A percentile compares a stretch with the other conserved stretches of the same genome.
Evolutionary conservation across 1,140 invertebrate genomes (phyloP).

Genomic region (Trichonephila inaurata): DNA sequence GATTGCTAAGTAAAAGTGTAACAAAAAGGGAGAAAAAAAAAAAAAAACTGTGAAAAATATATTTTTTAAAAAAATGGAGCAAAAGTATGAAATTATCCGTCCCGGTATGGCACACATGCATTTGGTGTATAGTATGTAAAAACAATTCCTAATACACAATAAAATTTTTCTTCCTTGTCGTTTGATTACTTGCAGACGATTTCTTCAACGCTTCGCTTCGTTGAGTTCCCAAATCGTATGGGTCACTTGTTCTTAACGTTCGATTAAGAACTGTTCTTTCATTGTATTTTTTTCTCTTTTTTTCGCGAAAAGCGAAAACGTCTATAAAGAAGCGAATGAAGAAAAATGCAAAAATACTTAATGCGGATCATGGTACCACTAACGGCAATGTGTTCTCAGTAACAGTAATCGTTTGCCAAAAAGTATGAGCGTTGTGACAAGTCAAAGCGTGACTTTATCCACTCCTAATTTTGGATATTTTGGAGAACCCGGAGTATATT

Average conservation of each 20-base stretch:
- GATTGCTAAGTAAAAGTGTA: no score
- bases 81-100: background rate
- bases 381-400: background rate
- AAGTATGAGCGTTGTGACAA: background rate
- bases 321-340: background rate
- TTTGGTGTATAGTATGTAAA: background rate
- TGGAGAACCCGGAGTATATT: background rate
- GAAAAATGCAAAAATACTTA: background rate
- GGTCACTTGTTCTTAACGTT: conserved; percentile 17
- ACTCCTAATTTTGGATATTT: background rate
- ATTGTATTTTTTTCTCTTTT: background rate
- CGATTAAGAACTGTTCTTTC: background rate
- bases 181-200: conserved; percentile 28
- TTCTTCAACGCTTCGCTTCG: background rate
- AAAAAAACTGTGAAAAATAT: no score
- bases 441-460: background rate
- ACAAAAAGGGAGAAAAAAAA: no score
- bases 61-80: background rate
- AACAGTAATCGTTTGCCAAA: background rate
- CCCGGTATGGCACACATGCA: background rate
- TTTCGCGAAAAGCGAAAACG: background rate
- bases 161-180: conserved; percentile 12
- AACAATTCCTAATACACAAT: conserved; percentile 1
- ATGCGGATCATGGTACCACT: conserved; percentile 22
- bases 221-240: background rate